Conservation (phyloP, 2,888 invertebrate genomes). For the Rotaria macrura region DNA sequence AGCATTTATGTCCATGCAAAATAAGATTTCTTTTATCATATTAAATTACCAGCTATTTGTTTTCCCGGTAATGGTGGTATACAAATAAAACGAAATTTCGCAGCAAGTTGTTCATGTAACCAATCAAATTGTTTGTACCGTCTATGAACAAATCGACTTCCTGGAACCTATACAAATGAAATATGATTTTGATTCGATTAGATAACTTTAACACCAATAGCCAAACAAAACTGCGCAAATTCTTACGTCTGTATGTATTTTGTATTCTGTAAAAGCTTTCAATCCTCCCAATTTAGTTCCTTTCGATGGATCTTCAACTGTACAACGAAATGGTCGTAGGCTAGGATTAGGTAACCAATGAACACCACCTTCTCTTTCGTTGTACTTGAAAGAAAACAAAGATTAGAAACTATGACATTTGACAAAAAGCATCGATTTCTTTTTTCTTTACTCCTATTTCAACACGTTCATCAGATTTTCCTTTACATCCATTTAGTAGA, state of each 20-base stretch:
- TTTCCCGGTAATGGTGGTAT: constrained; percentile 75
- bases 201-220: too few species aligned
- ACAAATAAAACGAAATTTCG: constrained; percentile 84
- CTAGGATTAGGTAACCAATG: neutral
- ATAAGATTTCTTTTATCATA: neutral
- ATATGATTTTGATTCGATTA: too few species aligned
- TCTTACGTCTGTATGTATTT: neutral
- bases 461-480: constrained; percentile 7
- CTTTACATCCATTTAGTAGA: neutral
- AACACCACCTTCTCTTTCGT: neutral
- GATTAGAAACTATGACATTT: too few species aligned
- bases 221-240: too few species aligned
- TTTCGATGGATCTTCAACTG: neutral
- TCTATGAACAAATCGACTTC: constrained; percentile 49
- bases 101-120: constrained; percentile 81
- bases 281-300: constrained; percentile 8
- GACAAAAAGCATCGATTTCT: too few species aligned
- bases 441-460: neutral
- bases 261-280: neutral
- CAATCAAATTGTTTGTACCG: constrained; percentile 98
- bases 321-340: neutral
- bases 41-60: neutral
- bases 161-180: neutral
- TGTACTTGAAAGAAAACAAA: too few species aligned
- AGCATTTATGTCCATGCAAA: too few species aligned